Evolutionary conservation across 2,797 vertebrate species (phyloP), one percentile per base, ranked within the genome.

Genomic region (Poeciliopsis gracilis): DNA sequence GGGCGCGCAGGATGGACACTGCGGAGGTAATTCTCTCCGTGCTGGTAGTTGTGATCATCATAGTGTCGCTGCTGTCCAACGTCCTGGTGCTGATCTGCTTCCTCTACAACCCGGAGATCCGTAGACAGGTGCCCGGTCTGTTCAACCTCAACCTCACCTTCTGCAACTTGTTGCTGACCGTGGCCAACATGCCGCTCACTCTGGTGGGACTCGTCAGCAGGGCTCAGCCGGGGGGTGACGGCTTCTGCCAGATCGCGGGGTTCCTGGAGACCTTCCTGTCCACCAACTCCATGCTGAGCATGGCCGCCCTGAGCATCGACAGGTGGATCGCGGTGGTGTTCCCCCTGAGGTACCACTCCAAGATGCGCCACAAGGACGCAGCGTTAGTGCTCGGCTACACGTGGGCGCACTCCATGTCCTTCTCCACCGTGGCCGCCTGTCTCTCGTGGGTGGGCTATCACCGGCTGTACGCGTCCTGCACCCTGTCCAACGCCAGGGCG

Each of bases 241-340:
- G 95, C 67, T 93, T 99, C 84, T 99, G 98, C 90, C 96, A 95
- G 89, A 78, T 86, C 2, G 96, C 95, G 77, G 98, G 97, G 79
- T 99, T 99, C 92, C 90, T 98, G 87, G 98, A 99, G 95, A 99
- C 97, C 86, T 98, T 99, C 85, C 94, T 99, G 89, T 97, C 97
- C 85, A 96, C 97, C 33, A 99, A 97, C 94, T 97, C 98, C 72
- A 99, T 99, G 98, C 92, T 99, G 90, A 99, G 97, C 93, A 98
- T 99, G 98, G 98, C 98, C 11, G 98, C 98, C 28, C 88, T 99
- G 88, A 99, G 98, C 95, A 97, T 98, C 55, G 98, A 99, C 95
- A 95, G 98, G 90, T 99, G 98, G 98, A 96, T 98, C 67, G 98
- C 98, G 1, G 98, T 99, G 92, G 98, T 99, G 74, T 99, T 99